Base-by-base conservation (phyloP, 1,140 invertebrate species). In the Drosophila gunungcola region DNA sequence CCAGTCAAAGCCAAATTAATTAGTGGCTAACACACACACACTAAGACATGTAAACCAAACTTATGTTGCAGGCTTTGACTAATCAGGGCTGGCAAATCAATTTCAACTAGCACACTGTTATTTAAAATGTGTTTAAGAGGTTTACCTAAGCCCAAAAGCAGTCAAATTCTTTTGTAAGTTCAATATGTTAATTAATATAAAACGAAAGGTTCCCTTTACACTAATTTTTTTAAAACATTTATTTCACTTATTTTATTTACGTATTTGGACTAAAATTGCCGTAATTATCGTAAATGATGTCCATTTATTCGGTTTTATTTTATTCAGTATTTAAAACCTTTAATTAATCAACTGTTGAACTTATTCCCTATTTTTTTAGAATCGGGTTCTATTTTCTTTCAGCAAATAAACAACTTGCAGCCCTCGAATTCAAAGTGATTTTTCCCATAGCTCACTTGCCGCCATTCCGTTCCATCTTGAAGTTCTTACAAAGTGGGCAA, bases 1-100 rank as follows among this genome's bases (percentile, higher is more conserved):
- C 55, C 36, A 77, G 55, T 67, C 65, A 84, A 84, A 84, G 81
- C 77, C 73, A 84, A 85, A 84, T 85, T 85, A 84, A 84, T 84
- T 80, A 76, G 70, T 38, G 57, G 38, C 65, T 41, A 72, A 55
- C 54, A 48, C 41, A 69, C 41, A 69, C 16, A 52, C 43, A 58
- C 16, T 21, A 13, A 34, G 49, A 25, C 27, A 34, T 54, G 49
- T 62, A 73, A 54, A 49, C 48, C 51, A 38, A 73, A 53, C 64
- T 70, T 49, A 70, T 70, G 51, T 56, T 48, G 29, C 43, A 9
- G 51, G 52, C 11, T 25, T 39, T 25, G 10, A 36, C 25, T 34
- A 41, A 29, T 62, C 48, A 73, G 69, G 70, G 69, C 25, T 73
- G 70, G 49, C n/a, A 7, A 72, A 51, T 60, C 32, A 12, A 25